Evolutionary conservation across 2,113 vertebrate species (phyloP), one percentile per base, ranked within the genome.

Genomic region (Eulemur rufifrons): DNA sequence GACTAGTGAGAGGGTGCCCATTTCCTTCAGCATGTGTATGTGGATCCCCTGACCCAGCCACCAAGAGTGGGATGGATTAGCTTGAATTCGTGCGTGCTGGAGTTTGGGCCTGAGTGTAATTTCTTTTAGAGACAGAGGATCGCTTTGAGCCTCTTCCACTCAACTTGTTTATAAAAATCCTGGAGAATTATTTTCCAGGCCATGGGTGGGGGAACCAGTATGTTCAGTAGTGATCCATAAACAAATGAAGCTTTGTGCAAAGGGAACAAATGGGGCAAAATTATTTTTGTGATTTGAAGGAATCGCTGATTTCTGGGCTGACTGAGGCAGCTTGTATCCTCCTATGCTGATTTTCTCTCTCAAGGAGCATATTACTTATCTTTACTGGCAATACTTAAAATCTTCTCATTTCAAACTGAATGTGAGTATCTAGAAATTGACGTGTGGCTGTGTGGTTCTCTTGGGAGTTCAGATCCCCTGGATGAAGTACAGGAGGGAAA

Each of bases 121-220:
- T 97, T 96, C 66, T 34, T 92, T 86, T 80, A 81, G 73, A 89
- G 68, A 73, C 15, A 37, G 32, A 52, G 13, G 39, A 92, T 83
- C 6, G 0, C 52, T 94, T 87, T 77, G 63, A 95, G 73, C 68
- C 39, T 96, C 54, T 6, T 69, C 69, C 39, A 66, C 69, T 97
- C 37, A 81, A 95, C 32, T 81, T 97, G 97, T 96, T 97, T 97
- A 96, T 94, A 95, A 96, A 89, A 96, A 68, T 93, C 39, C 52
- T 37, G 8, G 66, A 93, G 91, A 95, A 95, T 96, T 94, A 89
- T 92, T 95, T 97, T 96, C 96, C 95, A 96, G 94, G 89, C 45
- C 64, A 61, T 69, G 83, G 81, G 32, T 89, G 80, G 71, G 66
- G 34, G 89, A 94, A 50, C 45, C 82, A 64, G 39, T 88, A 73